These are phyloP conservation scores for Amiota minor DNA, from an alignment of 2,888 invertebrate genomes.

Conservation along the genomic window DNA sequence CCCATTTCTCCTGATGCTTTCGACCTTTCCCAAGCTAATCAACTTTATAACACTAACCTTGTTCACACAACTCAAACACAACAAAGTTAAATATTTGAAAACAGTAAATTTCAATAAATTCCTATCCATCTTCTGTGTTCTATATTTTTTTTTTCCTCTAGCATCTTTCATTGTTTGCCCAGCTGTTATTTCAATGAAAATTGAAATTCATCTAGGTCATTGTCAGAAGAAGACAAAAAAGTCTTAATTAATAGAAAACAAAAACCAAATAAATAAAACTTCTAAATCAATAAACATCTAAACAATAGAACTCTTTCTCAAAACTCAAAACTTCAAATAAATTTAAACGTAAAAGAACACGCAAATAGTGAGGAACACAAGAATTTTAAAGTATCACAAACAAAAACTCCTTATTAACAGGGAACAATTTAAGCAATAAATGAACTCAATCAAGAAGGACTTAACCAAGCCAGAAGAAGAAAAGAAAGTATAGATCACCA, in stretches of 20 bases:
- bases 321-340: background rate
- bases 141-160: too few species aligned
- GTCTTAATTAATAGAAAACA: background rate
- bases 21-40: too few species aligned
- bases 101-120: too few species aligned
- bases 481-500: background rate
- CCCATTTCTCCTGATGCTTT: too few species aligned
- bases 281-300: background rate
- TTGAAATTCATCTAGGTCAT: background rate
- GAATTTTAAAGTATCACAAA: background rate
- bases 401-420: background rate
- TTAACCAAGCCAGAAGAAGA: background rate
- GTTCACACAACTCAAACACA: too few species aligned
- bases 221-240: background rate
- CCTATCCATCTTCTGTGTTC: too few species aligned
- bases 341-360: background rate
- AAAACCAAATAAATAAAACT: background rate
- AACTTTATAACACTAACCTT: too few species aligned
- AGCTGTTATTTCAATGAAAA: background rate
- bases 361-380: too few species aligned
- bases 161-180: background rate
- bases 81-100: too few species aligned
- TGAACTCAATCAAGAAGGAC: background rate
- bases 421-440: conserved; percentile 11
- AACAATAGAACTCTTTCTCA: background rate